Evolutionary conservation across 2,797 vertebrate genomes (phyloP).

Genomic region (Thunnus albacares): DNA sequence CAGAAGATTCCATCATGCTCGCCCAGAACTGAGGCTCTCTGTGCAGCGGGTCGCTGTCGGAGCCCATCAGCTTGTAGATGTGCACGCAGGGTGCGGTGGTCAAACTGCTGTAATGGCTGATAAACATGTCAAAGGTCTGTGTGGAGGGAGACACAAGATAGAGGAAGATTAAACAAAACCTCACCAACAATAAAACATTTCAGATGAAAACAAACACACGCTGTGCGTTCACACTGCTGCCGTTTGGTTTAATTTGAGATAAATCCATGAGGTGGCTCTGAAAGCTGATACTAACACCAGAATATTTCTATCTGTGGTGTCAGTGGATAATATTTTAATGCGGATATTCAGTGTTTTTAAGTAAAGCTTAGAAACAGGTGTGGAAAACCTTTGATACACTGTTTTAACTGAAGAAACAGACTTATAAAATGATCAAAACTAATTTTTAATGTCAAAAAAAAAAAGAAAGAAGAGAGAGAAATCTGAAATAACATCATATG

Average conservation of each 20-base stretch:
- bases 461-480: neutral
- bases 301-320: neutral
- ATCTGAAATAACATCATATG: too few relatives aligned
- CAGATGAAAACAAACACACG: neutral
- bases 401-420: neutral
- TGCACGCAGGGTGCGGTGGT: constrained; percentile 92
- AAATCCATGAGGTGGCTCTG: neutral
- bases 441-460: neutral
- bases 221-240: neutral
- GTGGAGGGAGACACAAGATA: neutral
- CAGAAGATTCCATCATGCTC: constrained; percentile 96
- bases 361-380: neutral
- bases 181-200: neutral
- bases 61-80: constrained; percentile 92
- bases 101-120: constrained; percentile 97
- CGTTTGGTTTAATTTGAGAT: neutral
- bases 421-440: too few relatives aligned
- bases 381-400: neutral
- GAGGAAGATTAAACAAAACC: neutral
- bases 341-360: neutral
- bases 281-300: neutral
- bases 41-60: constrained; percentile 87
- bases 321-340: neutral
- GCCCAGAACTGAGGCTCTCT: constrained; percentile 95
- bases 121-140: constrained; percentile 97